Evolutionary conservation across 2,113 vertebrate genomes (phyloP).

Genomic region (Isurus oxyrinchus): DNA sequence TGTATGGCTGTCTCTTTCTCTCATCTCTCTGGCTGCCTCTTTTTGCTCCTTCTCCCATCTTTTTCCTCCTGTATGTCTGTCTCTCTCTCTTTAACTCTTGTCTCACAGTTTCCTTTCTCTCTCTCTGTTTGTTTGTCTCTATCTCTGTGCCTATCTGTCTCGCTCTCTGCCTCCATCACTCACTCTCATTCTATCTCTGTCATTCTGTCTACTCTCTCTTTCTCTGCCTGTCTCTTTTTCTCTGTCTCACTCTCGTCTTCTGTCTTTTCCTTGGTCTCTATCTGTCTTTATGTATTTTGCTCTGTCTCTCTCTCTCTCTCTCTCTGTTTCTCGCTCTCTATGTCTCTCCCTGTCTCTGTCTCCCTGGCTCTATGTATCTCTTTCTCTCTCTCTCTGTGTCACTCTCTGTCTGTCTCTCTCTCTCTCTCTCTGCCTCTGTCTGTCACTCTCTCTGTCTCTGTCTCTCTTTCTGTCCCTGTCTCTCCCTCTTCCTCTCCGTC

Average conservation of each 20-base stretch:
- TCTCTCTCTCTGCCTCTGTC: slow-evolving; percentile 38
- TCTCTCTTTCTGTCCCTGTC: neutral
- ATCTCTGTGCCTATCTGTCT: neutral
- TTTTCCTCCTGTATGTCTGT: neutral
- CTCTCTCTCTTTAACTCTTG: neutral
- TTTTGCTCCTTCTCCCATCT: neutral
- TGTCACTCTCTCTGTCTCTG: neutral
- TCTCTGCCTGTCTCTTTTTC: neutral
- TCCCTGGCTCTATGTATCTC: neutral
- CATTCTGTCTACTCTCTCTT: neutral
- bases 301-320: neutral
- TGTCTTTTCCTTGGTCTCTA: neutral
- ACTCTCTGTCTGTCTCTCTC: neutral
- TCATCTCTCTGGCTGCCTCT: neutral
- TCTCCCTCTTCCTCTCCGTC: slow-evolving; percentile 41
- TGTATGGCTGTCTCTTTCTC: neutral
- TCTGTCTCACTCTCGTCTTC: neutral
- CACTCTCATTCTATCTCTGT: neutral
- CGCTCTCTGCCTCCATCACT: neutral
- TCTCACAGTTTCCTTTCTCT: neutral
- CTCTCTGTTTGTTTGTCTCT: neutral
- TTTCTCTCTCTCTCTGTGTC: neutral
- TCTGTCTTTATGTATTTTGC: neutral
- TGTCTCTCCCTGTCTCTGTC: neutral
- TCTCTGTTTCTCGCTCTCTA: neutral